Evolutionary conservation across 2,888 invertebrate genomes (phyloP).

Genomic region (Argyra leucocephala): DNA sequence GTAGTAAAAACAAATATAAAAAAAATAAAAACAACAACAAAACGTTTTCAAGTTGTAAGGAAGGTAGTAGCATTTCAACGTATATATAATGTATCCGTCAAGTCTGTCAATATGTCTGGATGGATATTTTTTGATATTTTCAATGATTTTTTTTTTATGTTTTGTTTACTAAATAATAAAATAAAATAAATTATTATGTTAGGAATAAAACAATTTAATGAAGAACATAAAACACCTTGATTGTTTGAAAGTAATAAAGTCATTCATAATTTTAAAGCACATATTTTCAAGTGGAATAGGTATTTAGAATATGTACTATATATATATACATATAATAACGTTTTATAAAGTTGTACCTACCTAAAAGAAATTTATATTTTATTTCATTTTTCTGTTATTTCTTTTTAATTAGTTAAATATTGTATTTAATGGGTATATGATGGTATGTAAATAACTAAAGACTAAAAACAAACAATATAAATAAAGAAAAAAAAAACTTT

Average conservation of each 20-base stretch:
- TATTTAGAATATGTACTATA: too few species aligned
- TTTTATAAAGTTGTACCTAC: too few species aligned
- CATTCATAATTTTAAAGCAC: background rate
- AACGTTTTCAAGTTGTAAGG: background rate
- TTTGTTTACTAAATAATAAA: slow-evolving; percentile 4
- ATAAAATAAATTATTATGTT: background rate
- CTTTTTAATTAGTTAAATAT: too few species aligned
- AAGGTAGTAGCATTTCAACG: background rate
- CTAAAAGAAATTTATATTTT: too few species aligned
- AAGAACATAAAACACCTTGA: background rate
- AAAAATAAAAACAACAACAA: background rate
- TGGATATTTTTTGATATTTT: background rate
- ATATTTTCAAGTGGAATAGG: too few species aligned
- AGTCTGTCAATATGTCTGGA: slow-evolving; percentile 6
- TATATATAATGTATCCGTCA: background rate
- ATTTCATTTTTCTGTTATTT: too few species aligned
- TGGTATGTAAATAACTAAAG: too few species aligned
- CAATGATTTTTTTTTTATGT: background rate
- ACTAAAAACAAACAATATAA: too few species aligned
- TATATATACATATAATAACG: too few species aligned
- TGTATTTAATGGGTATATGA: too few species aligned
- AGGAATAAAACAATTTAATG: background rate
- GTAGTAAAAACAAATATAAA: slow-evolving; percentile 10
- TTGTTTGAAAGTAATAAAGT: background rate
- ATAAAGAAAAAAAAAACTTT: too few species aligned